Evolutionary conservation across 2,888 invertebrate genomes (phyloP), one percentile per base, ranked within the genome.

Genomic region (Diaperis boleti): DNA sequence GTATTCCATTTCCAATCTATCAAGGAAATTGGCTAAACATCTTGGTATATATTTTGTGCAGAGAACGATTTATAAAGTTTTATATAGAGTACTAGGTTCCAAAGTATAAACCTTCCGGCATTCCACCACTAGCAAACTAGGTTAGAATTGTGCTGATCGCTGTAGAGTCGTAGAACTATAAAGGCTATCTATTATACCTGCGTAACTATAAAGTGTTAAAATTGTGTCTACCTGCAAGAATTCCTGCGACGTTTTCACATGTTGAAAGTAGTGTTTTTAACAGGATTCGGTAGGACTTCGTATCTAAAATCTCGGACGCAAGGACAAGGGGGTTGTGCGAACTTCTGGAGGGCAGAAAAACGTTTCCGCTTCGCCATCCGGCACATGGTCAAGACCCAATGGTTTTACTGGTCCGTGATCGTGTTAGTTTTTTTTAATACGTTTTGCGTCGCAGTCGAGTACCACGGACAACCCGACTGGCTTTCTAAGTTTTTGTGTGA

Each of bases 391-490:
- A 98, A 99, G 85, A 95, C 95, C 71, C 98, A 98, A 84, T 92
- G 94, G 88, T 99, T 98, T 85, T 99, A 99, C 86, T 99, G 99
- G 99, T 93, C 95, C 82, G 98, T 99, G 82, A 99, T 99, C 81
- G 92, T 98, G 75, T 89, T 99, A 81, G 99, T 99, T 82, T 96
- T 98, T 85, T 91, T 99, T 84, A 99, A 99, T 84, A 99, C 99
- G 67, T 92, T 95, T 76, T 98, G 97, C 84, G 98, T 98, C 70
- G 98, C 99, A 68, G 96, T 97, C 69, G 99, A 99, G 83, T 98
- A 96, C 84, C 96, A 99, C 82, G 91, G 90, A 71, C 99, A 99
- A 86, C 97, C 98, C 42, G 82, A 87, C 72, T 99, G 94, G 92
- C 89, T 99, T 78, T 92, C 92, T 72, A 87, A 92, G 77, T 99